Base-by-base conservation (phyloP, 1,140 invertebrate genomes). In the Lasioglossum albipes region DNA sequence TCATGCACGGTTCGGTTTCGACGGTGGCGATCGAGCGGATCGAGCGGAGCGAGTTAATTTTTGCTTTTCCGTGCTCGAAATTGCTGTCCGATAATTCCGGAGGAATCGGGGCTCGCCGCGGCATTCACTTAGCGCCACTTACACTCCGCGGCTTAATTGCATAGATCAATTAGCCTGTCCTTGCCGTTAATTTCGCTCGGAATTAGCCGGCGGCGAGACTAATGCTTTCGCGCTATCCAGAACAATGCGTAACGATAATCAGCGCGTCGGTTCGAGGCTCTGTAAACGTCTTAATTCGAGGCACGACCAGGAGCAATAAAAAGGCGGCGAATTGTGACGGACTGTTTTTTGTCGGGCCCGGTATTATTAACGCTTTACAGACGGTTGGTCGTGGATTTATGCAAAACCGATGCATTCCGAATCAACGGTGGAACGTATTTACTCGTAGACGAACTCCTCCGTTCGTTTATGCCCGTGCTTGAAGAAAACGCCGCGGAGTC, bases 91-190 rank as follows among this genome's bases (percentile, higher is more conserved):
- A 80, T 80, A 84, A 78, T 77, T 65, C 7, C 57, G 41, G 12
- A 36, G 27, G 13, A 69, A 67, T 54, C 20, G n/a, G 66, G 42
- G 31, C 69, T 18, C 31, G 69, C 74, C 65, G 52, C 66, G 45
- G 12, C 71, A 78, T 82, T 84, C 71, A 82, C 61, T 71, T 76
- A 70, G 7, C 49, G 10, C 52, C 68, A 65, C 57, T 74, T 73
- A 73, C 61, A 42, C 61, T 13, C 22, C 9, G 52, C 59, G 16
- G 20, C 54, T 66, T 84, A 84, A 81, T 76, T 81, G 73, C 75
- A 72, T n/a, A 20, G 66, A 62, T 78, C 70, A 78, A 84, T 79
- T 82, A 85, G 78, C n/a, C 36, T 62, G 75, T 82, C 75, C 79
- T 86, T 67, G 79, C 67, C 16, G 65, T 59, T 82, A 82, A 76